Percentiles rank a stretch among this genome's conserved stretches.
phyloP scores from a whole-genome alignment of 2,113 vertebrate genomes.

The Phaethornis superciliosus region DNA sequence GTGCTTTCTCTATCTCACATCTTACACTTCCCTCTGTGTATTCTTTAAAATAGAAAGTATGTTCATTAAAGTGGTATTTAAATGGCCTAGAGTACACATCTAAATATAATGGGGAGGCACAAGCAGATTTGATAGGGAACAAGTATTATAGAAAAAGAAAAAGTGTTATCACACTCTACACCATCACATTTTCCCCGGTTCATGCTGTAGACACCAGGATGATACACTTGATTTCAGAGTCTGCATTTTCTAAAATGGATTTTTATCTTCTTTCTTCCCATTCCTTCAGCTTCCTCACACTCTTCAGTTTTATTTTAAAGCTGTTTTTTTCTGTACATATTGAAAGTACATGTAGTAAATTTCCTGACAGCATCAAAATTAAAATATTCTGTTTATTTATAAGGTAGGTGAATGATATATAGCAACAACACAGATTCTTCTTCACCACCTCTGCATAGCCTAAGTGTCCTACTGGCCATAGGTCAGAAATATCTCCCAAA shows the following conservation, averaged over 20 bases:
- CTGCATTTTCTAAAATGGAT: background rate
- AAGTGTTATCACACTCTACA: background rate
- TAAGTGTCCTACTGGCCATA: background rate
- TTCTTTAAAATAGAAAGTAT: background rate
- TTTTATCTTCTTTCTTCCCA: background rate
- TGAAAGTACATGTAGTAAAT: background rate
- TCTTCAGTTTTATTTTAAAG: background rate
- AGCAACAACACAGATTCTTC: background rate
- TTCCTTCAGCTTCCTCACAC: background rate
- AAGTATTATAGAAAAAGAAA: background rate
- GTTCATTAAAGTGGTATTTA: background rate
- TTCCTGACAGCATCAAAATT: background rate
- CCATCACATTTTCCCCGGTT: background rate
- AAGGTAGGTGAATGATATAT: background rate
- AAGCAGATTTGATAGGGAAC: background rate
- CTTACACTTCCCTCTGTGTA: background rate
- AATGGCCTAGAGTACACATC: background rate
- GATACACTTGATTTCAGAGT: background rate
- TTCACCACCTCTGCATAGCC: background rate
- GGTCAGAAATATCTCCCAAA: background rate
- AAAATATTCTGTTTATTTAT: background rate
- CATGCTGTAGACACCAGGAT: background rate
- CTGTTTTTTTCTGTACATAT: background rate
- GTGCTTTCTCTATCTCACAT: background rate
- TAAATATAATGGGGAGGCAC: slow-evolving; percentile 1